Evolutionary conservation across 2,888 invertebrate species (phyloP).

Genomic region (Ectropis crepuscularia): DNA sequence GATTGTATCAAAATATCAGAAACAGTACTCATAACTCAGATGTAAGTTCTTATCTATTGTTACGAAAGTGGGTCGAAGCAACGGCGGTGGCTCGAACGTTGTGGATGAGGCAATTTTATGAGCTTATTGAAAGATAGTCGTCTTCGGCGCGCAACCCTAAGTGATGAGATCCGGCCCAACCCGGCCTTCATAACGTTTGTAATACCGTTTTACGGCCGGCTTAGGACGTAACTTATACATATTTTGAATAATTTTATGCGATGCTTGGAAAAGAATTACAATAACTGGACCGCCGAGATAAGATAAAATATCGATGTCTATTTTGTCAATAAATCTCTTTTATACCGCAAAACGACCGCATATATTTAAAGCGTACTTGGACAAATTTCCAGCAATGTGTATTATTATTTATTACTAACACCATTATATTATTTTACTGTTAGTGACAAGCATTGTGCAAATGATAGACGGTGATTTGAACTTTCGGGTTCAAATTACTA

Average conservation of each 20-base stretch:
- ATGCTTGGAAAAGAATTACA: constrained; percentile 74
- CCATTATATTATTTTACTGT: background rate
- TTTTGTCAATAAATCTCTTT: background rate
- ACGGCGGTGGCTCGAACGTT: constrained; percentile 51
- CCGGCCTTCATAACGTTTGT: constrained; percentile 78
- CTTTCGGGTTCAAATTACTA: no score
- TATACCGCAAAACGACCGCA: background rate
- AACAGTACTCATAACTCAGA: constrained; percentile 45
- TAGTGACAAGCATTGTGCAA: no score
- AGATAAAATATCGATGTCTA: constrained; percentile 28
- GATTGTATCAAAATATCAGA: no score
- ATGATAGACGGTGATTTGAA: no score
- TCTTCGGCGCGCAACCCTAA: constrained; percentile 72
- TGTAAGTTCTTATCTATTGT: constrained; percentile 58
- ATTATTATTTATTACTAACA: background rate
- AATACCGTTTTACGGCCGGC: constrained; percentile 80
- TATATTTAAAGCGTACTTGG: no score
- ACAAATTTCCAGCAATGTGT: no score
- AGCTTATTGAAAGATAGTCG: constrained; percentile 76
- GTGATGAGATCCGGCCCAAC: constrained; percentile 78
- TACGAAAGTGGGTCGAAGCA: constrained; percentile 45
- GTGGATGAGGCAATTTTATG: constrained; percentile 71
- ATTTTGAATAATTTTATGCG: constrained; percentile 80
- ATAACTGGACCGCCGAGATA: constrained; percentile 61
- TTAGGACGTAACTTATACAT: constrained; percentile 80